A percentile compares a stretch with the other conserved stretches of the same genome.
Evolutionary conservation across 2,797 vertebrate genomes (phyloP).

Genomic region (Muraenolepis orangiensis): DNA sequence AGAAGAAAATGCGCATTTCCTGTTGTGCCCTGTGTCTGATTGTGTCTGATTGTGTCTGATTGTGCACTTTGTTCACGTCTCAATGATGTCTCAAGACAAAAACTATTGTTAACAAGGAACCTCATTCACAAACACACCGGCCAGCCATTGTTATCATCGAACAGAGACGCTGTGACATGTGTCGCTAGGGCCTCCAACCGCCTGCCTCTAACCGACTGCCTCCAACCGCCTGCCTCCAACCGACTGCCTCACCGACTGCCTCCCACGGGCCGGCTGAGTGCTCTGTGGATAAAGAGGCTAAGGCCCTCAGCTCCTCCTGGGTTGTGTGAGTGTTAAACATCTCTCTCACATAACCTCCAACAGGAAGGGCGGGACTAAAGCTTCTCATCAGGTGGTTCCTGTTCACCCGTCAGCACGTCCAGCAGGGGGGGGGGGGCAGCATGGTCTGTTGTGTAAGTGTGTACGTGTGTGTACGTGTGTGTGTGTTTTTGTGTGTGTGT

Average conservation of each 20-base stretch:
- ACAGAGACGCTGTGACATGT: neutral
- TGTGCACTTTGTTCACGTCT: neutral
- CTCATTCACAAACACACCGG: too few species aligned
- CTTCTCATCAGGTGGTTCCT: neutral
- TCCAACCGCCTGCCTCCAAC: too few species aligned
- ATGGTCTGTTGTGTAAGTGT: too few species aligned
- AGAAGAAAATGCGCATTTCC: neutral
- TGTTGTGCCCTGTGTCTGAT: constrained; percentile 31
- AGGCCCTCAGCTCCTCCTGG: neutral
- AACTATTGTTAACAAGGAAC: constrained; percentile 11
- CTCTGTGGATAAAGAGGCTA: neutral
- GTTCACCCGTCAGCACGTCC: neutral
- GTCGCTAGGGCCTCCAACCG: constrained; percentile 8
- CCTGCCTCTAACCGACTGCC: too few species aligned
- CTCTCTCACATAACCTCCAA: neutral
- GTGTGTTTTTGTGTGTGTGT: neutral
- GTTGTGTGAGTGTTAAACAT: neutral
- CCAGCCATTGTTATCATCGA: neutral
- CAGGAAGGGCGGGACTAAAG: neutral
- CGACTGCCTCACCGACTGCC: too few species aligned
- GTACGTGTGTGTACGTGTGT: neutral
- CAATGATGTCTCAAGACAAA: constrained; percentile 40
- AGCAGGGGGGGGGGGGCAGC: neutral
- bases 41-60: too few species aligned
- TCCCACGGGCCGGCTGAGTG: too few species aligned